Base-by-base conservation (phyloP, 2,888 invertebrate genomes). In the Eretmocerus hayati region DNA sequence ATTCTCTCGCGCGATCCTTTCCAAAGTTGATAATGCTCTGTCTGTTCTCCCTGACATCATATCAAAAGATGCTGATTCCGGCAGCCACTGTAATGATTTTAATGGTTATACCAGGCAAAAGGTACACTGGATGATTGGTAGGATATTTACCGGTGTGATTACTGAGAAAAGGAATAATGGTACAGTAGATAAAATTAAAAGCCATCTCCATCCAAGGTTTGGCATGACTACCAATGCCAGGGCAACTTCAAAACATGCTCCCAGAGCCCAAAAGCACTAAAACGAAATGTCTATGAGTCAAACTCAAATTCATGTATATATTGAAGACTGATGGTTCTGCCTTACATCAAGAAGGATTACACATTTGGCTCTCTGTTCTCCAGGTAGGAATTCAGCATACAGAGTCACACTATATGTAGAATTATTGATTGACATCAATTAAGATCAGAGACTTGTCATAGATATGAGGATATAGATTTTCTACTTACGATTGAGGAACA, bases 261-360 rank as follows among this genome's bases (percentile, higher is more conserved):
- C 95, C 36, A 95, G 77, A 1, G 94, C 93, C 95, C 94, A 95
- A 75, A 95, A 95, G 75, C 90, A 90, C 88, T 90, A 72, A 47
- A 39, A 19, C 4, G 5, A 38, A 11, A 30, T 11, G 4, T 49
- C 33, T 37, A 41, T 39, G 11, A 30, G 33, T 9, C n/a, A n/a
- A 41, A 8, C 38, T 39, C 11, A 42, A 49, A 35, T 26, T 19
- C 15, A 32, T 9, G 26, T 9, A 26, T 11, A 26, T 26, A 9
- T 26, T 26, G 11, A 30, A 39, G 15, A 18, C 39, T 9, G 18
- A 1, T 31, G 13, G 19, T 22, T 21, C n/a, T 16, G 30, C 80
- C 86, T 83, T 76, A 92, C 90, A 79, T 95, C 95, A 55, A 95
- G 80, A 59, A 95, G 77, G 30, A 95, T 91, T 40, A 96, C 92